A percentile compares a stretch with the other conserved stretches of the same genome.
Conservation (phyloP, 1,140 invertebrate species). For the Scaptomyza graminum region DNA sequence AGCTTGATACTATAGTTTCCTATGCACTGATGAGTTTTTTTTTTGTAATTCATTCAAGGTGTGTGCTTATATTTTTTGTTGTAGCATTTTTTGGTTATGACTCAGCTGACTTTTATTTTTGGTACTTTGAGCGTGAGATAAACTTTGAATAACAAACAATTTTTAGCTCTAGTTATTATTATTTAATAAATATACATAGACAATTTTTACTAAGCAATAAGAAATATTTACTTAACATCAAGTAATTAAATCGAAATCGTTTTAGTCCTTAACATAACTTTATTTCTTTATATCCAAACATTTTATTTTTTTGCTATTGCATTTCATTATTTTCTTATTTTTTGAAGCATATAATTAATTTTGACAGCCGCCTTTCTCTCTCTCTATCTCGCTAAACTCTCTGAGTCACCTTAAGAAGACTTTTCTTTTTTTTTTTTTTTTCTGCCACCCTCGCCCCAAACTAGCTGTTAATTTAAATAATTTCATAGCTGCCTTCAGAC, state of each 20-base stretch:
- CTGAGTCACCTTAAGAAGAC: slow-evolving; percentile 6
- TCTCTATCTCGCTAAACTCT: too few relatives aligned
- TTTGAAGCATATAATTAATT: too few relatives aligned
- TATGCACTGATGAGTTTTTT: slow-evolving; percentile 52
- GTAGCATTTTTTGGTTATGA: neutral
- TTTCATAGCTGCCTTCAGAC: slow-evolving; percentile 21
- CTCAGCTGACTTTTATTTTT: neutral
- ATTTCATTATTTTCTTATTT: too few relatives aligned
- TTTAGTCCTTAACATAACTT: too few relatives aligned
- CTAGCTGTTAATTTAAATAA: slow-evolving; percentile 60
- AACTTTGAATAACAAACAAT: neutral
- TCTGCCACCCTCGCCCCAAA: slow-evolving; percentile 9
- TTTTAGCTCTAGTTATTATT: neutral
- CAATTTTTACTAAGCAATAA: too few relatives aligned
- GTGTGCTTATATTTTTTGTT: neutral
- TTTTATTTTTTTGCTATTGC: too few relatives aligned
- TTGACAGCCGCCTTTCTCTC: too few relatives aligned
- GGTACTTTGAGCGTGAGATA: neutral
- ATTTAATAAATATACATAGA: too few relatives aligned
- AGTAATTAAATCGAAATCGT: too few relatives aligned
- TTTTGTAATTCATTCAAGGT: slow-evolving; percentile 25
- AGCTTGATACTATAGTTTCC: slow-evolving; percentile 11
- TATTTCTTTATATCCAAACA: too few relatives aligned
- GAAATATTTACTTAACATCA: too few relatives aligned
- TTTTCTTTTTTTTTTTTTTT: neutral